phyloP scores from a whole-genome alignment of 2,888 invertebrate species.

The Hyles lineata region DNA sequence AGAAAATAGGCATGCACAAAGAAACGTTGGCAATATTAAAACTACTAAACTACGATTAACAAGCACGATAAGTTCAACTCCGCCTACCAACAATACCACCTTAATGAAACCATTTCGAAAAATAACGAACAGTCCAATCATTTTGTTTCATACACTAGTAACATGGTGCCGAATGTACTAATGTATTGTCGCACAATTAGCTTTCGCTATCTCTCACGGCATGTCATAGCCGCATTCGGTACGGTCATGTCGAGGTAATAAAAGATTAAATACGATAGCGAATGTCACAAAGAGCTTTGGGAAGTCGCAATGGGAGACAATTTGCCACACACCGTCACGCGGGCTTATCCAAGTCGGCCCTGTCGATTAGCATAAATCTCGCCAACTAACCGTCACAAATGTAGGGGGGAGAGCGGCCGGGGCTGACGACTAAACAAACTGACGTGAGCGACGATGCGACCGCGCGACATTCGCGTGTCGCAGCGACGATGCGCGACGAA shows the following conservation, averaged over 20 bases:
- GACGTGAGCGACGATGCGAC: conserved; percentile 61
- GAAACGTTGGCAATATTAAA: conserved; percentile 2
- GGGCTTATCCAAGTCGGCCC: conserved; percentile 78
- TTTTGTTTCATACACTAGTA: background rate
- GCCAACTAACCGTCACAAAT: conserved; percentile 83
- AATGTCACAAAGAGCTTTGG: conserved; percentile 68
- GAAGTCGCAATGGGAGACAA: conserved; percentile 78
- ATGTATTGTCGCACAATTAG: conserved; percentile 12
- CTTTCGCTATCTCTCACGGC: conserved; percentile 7
- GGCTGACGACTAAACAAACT: conserved; percentile 65
- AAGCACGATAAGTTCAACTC: conserved; percentile 6
- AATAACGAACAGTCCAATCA: background rate
- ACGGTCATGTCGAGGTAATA: conserved; percentile 57
- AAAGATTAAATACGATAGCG: conserved; percentile 61
- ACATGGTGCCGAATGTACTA: background rate
- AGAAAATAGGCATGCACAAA: background rate
- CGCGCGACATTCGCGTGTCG: conserved; percentile 67
- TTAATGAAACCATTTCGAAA: background rate
- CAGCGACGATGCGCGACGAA: conserved; percentile 79
- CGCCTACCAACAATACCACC: background rate
- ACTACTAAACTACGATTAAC: background rate
- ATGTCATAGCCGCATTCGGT: conserved; percentile 47
- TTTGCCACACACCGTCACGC: conserved; percentile 82
- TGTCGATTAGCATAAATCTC: conserved; percentile 84
- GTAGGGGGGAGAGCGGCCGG: conserved; percentile 54